A percentile compares a stretch with the other conserved stretches of the same genome.
These are phyloP conservation scores for Anthophora plumipes DNA, from an alignment of 2,888 invertebrate genomes.

Conservation along the genomic window DNA sequence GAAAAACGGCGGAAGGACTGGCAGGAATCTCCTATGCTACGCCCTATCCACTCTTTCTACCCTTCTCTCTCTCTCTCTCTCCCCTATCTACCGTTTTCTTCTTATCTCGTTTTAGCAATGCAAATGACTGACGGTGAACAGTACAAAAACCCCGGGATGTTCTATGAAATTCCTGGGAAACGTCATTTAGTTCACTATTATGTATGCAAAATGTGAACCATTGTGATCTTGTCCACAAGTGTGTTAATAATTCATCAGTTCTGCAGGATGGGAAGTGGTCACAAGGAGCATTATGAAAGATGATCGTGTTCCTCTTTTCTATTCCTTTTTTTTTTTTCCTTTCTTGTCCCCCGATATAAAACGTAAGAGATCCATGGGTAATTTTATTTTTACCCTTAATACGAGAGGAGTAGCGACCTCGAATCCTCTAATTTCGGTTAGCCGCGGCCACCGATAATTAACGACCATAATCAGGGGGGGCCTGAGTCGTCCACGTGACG, in stretches of 20 bases:
- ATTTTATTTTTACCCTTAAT: slow-evolving; percentile 54
- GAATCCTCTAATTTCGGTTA: slow-evolving; percentile 71
- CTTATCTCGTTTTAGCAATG: slow-evolving; percentile 63
- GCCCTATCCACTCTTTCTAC: too few species aligned
- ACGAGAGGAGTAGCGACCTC: slow-evolving; percentile 60
- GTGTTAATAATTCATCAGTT: neutral
- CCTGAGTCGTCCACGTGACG: slow-evolving; percentile 61
- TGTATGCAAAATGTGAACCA: neutral
- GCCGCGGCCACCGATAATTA: slow-evolving; percentile 72
- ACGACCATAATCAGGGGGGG: slow-evolving; percentile 70
- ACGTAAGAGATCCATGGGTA: slow-evolving; percentile 3
- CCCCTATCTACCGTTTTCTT: slow-evolving; percentile 50
- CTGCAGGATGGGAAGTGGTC: neutral
- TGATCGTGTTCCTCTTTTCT: too few species aligned
- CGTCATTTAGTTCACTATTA: neutral
- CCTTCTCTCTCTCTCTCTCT: too few species aligned
- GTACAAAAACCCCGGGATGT: slow-evolving; percentile 26
- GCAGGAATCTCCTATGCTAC: slow-evolving; percentile 67
- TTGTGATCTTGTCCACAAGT: too few species aligned
- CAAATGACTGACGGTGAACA: slow-evolving; percentile 53
- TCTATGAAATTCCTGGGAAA: slow-evolving; percentile 1
- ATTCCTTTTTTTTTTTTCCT: too few species aligned
- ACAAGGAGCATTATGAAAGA: too few species aligned
- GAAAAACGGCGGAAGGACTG: slow-evolving; percentile 74
- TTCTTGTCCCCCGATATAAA: neutral